Conservation (phyloP, 2,888 invertebrate species). For the Pedicia rivosa region DNA sequence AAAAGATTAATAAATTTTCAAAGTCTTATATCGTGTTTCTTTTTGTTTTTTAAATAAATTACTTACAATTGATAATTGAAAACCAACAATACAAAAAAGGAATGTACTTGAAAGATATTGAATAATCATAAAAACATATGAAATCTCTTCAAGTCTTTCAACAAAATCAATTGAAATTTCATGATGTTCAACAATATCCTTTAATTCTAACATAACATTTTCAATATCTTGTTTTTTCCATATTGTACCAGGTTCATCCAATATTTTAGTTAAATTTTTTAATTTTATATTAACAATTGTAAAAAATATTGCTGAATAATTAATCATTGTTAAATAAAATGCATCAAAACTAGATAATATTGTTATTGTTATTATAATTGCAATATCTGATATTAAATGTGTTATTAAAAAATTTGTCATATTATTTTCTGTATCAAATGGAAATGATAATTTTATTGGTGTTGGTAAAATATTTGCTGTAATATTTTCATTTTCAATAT, state of each 20-base stretch:
- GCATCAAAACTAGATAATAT: constrained; percentile 1
- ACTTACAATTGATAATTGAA: constrained; percentile 1
- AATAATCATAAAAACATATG: constrained; percentile 4
- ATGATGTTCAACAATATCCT: constrained; percentile 3
- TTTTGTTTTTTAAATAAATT: neutral
- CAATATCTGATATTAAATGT: neutral
- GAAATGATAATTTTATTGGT: constrained; percentile 5
- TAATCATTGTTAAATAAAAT: constrained; percentile 3
- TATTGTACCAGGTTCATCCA: neutral
- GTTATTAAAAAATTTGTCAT: neutral
- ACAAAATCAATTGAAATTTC: constrained; percentile 2
- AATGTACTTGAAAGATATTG: constrained; percentile 5
- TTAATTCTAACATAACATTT: constrained; percentile 1
- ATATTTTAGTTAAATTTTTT: neutral
- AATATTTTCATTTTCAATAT: neutral
- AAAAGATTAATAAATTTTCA: neutral
- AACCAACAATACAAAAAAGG: constrained; percentile 4
- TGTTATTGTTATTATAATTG: neutral
- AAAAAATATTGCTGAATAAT: constrained; percentile 4
- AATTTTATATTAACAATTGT: constrained; percentile 3
- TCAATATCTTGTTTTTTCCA: neutral
- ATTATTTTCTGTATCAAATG: neutral
- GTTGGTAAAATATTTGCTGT: constrained; percentile 2
- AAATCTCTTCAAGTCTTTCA: constrained; percentile 1
- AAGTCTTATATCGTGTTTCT: neutral